Conservation (phyloP, 2,888 invertebrate species). For the Pyrrhosoma nymphula region DNA sequence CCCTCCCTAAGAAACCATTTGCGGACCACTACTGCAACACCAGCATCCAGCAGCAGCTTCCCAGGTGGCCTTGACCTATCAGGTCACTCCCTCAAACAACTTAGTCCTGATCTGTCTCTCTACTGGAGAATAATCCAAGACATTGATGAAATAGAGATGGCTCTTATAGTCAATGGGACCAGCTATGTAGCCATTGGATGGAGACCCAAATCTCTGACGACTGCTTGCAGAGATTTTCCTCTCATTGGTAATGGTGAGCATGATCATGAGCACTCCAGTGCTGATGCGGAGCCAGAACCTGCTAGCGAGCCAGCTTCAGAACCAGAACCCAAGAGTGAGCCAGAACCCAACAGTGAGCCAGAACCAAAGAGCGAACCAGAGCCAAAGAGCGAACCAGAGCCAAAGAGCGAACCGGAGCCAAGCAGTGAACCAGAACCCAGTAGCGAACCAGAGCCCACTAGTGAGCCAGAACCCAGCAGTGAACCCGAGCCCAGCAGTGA, state of each 20-base stretch:
- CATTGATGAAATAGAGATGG: constrained; percentile 88
- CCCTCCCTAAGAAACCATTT: constrained; percentile 1
- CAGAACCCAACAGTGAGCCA: constrained; percentile 73
- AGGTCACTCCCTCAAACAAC: constrained; percentile 84
- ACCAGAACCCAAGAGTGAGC: constrained; percentile 72
- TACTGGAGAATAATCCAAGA: constrained; percentile 93
- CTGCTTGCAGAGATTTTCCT: constrained; percentile 90
- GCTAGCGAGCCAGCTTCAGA: constrained; percentile 74
- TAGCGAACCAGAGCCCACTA: constrained; percentile 77
- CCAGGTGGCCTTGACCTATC: constrained; percentile 84
- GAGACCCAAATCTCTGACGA: constrained; percentile 88
- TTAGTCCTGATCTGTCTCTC: constrained; percentile 87
- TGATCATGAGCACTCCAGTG: constrained; percentile 75
- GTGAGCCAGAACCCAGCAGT: constrained; percentile 74
- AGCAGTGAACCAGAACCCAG: constrained; percentile 77
- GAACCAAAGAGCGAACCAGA: constrained; percentile 72
- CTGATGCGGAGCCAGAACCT: constrained; percentile 72
- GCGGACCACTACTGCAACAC: constrained; percentile 25
- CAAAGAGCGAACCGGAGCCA: constrained; percentile 77
- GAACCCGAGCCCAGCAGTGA: constrained; percentile 72
- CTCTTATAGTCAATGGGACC: constrained; percentile 90
- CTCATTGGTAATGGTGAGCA: constrained; percentile 79
- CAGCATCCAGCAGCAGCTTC: constrained; percentile 51
- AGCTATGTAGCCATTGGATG: constrained; percentile 96
- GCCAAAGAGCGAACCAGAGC: constrained; percentile 76